These are phyloP conservation scores for Chloroclystis v-ata DNA, from an alignment of 2,888 invertebrate species.

Conservation along the genomic window DNA sequence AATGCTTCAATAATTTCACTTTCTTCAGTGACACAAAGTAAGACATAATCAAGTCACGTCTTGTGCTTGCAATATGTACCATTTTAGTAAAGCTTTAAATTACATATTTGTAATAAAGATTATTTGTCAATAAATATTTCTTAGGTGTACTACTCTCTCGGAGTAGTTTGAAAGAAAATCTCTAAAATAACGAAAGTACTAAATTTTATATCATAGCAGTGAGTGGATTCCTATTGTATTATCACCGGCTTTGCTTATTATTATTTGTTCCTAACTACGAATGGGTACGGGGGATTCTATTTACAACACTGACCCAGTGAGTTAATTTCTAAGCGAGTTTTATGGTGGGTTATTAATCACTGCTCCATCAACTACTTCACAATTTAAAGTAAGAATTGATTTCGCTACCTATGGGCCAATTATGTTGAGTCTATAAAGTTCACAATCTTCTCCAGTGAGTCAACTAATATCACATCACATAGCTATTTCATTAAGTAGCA, in stretches of 20 bases:
- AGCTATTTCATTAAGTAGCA: slow-evolving; percentile 10
- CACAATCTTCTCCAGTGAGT: neutral
- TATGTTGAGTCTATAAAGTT: neutral
- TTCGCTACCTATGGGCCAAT: neutral
- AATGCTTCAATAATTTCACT: too few relatives aligned
- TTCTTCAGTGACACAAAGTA: too few relatives aligned
- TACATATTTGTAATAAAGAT: neutral
- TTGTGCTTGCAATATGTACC: too few relatives aligned
- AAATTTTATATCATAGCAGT: neutral
- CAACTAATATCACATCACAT: slow-evolving; percentile 15
- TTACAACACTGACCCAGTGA: slow-evolving; percentile 7
- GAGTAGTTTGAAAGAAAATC: slow-evolving; percentile 10
- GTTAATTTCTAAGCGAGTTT: slow-evolving; percentile 1
- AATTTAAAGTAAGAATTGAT: neutral
- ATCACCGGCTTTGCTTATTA: slow-evolving; percentile 18
- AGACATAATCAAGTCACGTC: too few relatives aligned
- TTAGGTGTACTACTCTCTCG: slow-evolving; percentile 9
- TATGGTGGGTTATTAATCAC: slow-evolving; percentile 11
- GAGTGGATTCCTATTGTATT: slow-evolving; percentile 8
- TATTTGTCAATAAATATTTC: neutral
- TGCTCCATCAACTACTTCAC: neutral
- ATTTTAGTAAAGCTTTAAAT: neutral
- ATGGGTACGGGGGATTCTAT: slow-evolving; percentile 6
- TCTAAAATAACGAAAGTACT: neutral
- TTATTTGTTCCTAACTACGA: slow-evolving; percentile 17